Evolutionary conservation across 2,797 vertebrate genomes (phyloP).

Genomic region (Sebastes vulpes): DNA sequence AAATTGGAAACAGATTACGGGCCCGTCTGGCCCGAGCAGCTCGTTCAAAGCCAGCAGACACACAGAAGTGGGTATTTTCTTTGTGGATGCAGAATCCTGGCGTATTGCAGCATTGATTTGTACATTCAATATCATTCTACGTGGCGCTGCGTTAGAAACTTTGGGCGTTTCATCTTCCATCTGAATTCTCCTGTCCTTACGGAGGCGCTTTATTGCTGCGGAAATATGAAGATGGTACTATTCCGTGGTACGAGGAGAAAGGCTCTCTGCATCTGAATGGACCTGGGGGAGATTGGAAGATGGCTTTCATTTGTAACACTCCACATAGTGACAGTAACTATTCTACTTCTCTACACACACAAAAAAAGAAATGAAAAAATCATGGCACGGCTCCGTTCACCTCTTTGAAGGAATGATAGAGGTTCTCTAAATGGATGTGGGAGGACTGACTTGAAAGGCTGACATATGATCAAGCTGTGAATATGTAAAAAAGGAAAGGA

Average conservation of each 20-base stretch:
- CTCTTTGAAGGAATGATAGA: constrained; percentile 26
- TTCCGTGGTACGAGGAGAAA: constrained; percentile 27
- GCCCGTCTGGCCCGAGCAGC: constrained; percentile 35
- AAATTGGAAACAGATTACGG: constrained; percentile 74
- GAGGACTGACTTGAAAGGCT: constrained; percentile 31
- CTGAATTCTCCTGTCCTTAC: constrained; percentile 1
- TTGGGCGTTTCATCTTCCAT: background rate
- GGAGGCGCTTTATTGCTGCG: constrained; percentile 16
- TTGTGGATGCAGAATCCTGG: constrained; percentile 4
- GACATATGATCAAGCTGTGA: constrained; percentile 30
- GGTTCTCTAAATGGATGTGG: constrained; percentile 33
- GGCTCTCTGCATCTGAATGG: constrained; percentile 40
- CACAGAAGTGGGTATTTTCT: constrained; percentile 37
- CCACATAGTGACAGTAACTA: constrained; percentile 42
- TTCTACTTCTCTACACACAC: constrained; percentile 21
- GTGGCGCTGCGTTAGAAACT: constrained; percentile 9
- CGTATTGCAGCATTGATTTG: constrained; percentile 32
- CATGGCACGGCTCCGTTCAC: background rate
- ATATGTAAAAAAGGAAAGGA: background rate
- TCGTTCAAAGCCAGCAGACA: constrained; percentile 22
- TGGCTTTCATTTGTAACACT: constrained; percentile 63
- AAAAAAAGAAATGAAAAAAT: constrained; percentile 5
- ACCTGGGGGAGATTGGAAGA: constrained; percentile 46
- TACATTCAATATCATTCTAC: constrained; percentile 30
- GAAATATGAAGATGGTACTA: constrained; percentile 20